Conservation (phyloP, 2,888 invertebrate genomes). For the Drosophila maculinotata region DNA sequence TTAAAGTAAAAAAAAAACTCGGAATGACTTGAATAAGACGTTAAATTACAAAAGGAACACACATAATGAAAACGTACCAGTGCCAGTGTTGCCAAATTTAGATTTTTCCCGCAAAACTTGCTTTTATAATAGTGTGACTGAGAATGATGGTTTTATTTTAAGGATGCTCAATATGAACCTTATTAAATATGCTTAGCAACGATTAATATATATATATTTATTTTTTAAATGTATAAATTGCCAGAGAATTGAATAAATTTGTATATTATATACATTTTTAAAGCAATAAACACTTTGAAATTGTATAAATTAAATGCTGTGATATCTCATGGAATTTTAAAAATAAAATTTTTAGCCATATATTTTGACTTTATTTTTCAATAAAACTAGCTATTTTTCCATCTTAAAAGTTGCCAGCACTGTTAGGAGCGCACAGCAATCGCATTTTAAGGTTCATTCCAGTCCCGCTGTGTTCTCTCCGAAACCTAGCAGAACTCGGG, state of each 20-base stretch:
- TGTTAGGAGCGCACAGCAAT: slow-evolving; percentile 40
- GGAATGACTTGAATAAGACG: slow-evolving; percentile 76
- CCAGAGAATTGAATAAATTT: no score
- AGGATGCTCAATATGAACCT: no score
- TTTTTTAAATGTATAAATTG: no score
- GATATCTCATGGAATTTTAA: no score
- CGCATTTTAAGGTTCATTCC: slow-evolving; percentile 38
- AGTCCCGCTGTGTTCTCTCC: slow-evolving; percentile 56
- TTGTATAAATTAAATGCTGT: no score
- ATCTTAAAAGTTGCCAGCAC: background rate
- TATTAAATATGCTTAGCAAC: no score
- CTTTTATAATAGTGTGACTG: background rate
- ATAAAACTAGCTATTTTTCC: background rate
- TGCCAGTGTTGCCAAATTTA: slow-evolving; percentile 35
- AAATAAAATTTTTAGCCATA: no score
- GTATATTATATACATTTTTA: no score
- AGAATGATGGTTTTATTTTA: background rate
- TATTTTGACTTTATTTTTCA: background rate
- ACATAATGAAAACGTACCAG: slow-evolving; percentile 51
- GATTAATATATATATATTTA: no score
- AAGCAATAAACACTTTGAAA: no score
- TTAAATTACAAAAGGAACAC: slow-evolving; percentile 74
- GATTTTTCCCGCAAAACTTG: slow-evolving; percentile 28
- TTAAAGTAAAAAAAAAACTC: slow-evolving; percentile 42
- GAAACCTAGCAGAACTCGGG: background rate